Percentiles rank a stretch among this genome's conserved stretches.
Evolutionary conservation across 2,113 vertebrate genomes (phyloP).

Genomic region (Lipophrys pholis): DNA sequence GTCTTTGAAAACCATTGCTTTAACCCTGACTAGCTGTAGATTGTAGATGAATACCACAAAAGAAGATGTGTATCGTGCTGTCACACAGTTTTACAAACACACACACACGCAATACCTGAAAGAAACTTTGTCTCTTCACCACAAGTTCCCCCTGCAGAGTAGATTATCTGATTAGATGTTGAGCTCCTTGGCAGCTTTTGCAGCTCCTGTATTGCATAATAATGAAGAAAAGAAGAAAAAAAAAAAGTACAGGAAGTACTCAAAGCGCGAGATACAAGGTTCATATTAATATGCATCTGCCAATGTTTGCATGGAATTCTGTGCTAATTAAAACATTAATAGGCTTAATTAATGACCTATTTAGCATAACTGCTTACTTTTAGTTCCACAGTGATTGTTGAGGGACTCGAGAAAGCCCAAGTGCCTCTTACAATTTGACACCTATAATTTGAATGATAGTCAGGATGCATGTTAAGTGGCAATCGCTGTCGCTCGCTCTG

Average conservation of each 20-base stretch:
- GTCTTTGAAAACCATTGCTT: too few relatives aligned
- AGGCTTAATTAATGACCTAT: constrained; percentile 46
- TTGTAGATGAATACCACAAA: not conserved
- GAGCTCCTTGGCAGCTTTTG: constrained; percentile 32
- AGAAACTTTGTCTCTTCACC: constrained; percentile 16
- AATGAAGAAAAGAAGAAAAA: constrained; percentile 30
- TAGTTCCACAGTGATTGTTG: constrained; percentile 38
- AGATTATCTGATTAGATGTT: constrained; percentile 58
- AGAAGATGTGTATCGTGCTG: not conserved
- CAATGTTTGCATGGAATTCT: constrained; percentile 16
- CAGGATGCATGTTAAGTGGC: constrained; percentile 45
- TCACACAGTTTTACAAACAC: constrained; percentile 7
- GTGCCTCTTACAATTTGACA: constrained; percentile 45
- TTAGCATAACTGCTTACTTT: constrained; percentile 54
- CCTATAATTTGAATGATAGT: constrained; percentile 41
- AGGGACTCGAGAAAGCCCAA: constrained; percentile 20
- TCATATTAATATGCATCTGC: constrained; percentile 19
- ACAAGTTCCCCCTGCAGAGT: constrained; percentile 23
- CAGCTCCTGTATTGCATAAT: constrained; percentile 41
- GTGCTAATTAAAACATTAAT: constrained; percentile 40
- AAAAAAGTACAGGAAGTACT: constrained; percentile 20
- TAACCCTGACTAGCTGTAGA: constrained; percentile 21
- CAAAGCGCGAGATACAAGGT: not conserved
- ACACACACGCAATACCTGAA: constrained; percentile 26
- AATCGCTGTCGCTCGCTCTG: constrained; percentile 27